These are phyloP conservation scores for Coptodon bakossiorum DNA, from an alignment of 2,113 vertebrate genomes.

Conservation along the genomic window DNA sequence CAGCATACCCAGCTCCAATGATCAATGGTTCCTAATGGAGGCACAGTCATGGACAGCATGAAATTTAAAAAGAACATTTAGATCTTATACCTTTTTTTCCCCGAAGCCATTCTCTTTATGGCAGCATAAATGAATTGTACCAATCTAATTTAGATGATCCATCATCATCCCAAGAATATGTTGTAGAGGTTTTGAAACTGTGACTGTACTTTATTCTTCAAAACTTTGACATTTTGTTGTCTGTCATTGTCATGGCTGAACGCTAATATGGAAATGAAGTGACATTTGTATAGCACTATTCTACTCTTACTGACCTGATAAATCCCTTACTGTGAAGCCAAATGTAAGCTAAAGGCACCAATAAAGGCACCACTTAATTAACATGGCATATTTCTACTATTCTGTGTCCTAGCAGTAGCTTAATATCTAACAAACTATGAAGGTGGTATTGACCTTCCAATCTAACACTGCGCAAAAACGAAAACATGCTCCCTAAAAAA, in stretches of 20 bases:
- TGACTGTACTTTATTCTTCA: background rate
- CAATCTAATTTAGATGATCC: conserved; percentile 6
- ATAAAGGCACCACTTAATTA: background rate
- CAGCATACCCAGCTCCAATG: conserved; percentile 1
- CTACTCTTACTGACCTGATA: background rate
- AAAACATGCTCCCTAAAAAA: background rate
- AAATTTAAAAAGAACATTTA: background rate
- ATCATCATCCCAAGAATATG: background rate
- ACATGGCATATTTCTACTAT: background rate
- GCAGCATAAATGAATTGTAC: background rate
- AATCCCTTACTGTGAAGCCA: background rate
- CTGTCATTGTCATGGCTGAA: background rate
- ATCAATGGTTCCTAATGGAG: conserved; percentile 52
- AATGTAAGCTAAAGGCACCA: background rate
- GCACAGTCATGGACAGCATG: background rate
- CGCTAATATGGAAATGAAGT: background rate
- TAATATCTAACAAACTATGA: background rate
- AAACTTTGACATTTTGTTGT: background rate
- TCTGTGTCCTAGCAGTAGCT: background rate
- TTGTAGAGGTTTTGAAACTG: background rate
- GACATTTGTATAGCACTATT: background rate
- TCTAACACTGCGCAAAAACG: background rate
- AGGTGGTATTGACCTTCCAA: background rate
- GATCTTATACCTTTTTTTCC: background rate
- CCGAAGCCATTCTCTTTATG: background rate